A percentile compares a stretch with the other conserved stretches of the same genome.
These are phyloP conservation scores for Gila orcuttii DNA, from an alignment of 2,113 vertebrate genomes.

Conservation along the genomic window DNA sequence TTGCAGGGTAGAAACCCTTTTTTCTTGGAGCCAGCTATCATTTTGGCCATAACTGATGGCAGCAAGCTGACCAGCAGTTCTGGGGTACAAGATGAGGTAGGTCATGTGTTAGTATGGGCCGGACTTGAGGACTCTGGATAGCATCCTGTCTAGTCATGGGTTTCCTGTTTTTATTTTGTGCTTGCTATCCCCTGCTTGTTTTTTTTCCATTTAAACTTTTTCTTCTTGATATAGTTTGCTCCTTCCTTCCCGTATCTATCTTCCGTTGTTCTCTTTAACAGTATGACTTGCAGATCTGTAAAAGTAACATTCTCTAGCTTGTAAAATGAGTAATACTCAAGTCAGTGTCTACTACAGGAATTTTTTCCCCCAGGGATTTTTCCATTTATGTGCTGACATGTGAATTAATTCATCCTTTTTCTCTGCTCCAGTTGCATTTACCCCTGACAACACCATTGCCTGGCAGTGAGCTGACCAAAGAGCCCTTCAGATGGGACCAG, in stretches of 20 bases:
- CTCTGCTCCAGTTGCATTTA: conserved; percentile 82
- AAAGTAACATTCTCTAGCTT: background rate
- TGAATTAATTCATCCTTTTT: background rate
- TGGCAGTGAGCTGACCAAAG: conserved; percentile 97
- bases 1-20: conserved; percentile 95
- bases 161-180: background rate
- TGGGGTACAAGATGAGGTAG: conserved; percentile 93
- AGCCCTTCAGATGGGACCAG: conserved; percentile 99
- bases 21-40: conserved; percentile 96
- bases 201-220: background rate
- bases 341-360: background rate
- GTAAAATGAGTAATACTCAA: background rate
- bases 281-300: background rate
- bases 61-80: conserved; percentile 94
- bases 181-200: background rate
- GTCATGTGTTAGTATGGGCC: background rate
- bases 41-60: conserved; percentile 97
- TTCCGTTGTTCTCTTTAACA: background rate
- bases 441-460: conserved; percentile 92
- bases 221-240: background rate
- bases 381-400: background rate
- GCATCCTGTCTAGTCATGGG: background rate
- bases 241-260: background rate
- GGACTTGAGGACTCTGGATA: conserved; percentile 57
- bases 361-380: background rate